Base-by-base conservation (phyloP, 2,797 vertebrate species). In the Pangasius mekongensis region DNA sequence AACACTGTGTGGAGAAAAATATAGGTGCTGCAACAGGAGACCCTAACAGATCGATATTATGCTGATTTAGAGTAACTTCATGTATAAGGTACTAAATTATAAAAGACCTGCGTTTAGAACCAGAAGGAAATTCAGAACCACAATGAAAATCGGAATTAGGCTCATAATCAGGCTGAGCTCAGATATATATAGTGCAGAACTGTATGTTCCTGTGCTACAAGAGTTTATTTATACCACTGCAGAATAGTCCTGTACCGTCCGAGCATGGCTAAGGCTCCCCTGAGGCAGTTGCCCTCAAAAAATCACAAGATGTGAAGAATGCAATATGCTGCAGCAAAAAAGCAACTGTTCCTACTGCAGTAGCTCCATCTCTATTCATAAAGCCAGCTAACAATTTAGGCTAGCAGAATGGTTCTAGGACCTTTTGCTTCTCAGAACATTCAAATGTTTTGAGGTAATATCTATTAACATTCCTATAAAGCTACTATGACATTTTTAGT, bases 171-270 rank as follows among this genome's bases (percentile, higher is more conserved):
- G 81, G 33, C 54, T 86, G 80, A 87, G 73, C 27, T 54, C 62
- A n/a, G 76, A 64, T 18, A 47, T 27, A 81, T 82, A 86, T 89
- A 60, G 85, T 43, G 39, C 52, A 73, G 64, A 39, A 71, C 71
- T 83, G 64, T 81, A 86, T 85, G 85, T 90, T 85, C 64, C 87
- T 90, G 91, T 87, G 92, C 92, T 93, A 89, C 91, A 92, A 90
- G 84, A 86, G 78, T 92, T 74, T 88, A 90, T 88, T 86, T 91
- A 88, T 93, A 91, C 89, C 84, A 77, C 89, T 91, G 89, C 88
- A 92, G 93, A 94, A 94, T 92, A 94, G 91, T 91, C 92, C 33
- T 11, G 83, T 30, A 36, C n/a, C 43, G 88, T 90, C 83, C 90
- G 81, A 88, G 87, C 67, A 80, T 76, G 89, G 87, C 88, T 22